Conservation (phyloP, 2,888 invertebrate species). For the Heliconius charithonia region DNA sequence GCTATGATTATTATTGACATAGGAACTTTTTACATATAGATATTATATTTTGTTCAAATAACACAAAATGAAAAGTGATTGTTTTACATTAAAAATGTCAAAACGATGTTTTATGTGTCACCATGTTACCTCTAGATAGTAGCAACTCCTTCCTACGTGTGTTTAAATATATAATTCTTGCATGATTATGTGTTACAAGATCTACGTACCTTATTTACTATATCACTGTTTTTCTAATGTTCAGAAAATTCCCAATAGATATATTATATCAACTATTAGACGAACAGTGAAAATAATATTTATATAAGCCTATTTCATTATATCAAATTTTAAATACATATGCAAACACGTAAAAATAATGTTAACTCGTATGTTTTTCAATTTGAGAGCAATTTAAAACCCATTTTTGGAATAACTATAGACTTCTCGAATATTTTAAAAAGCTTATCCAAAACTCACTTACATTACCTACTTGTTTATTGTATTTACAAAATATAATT, state of each 20-base stretch:
- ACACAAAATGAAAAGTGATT: background rate
- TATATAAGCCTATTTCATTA: slow-evolving; percentile 27
- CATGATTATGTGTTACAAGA: slow-evolving; percentile 23
- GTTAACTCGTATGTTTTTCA: no score
- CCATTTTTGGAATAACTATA: background rate
- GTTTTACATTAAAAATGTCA: background rate
- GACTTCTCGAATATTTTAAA: background rate
- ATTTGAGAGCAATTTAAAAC: background rate
- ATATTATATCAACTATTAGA: background rate
- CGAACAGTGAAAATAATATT: background rate
- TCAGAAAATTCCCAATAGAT: background rate
- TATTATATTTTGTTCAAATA: background rate
- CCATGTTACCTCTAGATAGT: background rate
- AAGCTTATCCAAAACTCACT: background rate
- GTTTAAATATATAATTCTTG: slow-evolving; percentile 12
- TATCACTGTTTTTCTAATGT: slow-evolving; percentile 16
- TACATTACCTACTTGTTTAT: background rate
- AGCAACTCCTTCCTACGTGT: slow-evolving; percentile 3
- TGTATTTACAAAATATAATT: background rate
- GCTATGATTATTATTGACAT: background rate
- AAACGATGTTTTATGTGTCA: background rate
- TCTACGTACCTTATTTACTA: background rate
- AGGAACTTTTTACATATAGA: background rate
- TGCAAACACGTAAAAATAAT: background rate
- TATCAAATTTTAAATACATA: background rate